Evolutionary conservation across 2,888 invertebrate species (phyloP), one percentile per base, ranked within the genome.

Genomic region (Serrognathus titanus): DNA sequence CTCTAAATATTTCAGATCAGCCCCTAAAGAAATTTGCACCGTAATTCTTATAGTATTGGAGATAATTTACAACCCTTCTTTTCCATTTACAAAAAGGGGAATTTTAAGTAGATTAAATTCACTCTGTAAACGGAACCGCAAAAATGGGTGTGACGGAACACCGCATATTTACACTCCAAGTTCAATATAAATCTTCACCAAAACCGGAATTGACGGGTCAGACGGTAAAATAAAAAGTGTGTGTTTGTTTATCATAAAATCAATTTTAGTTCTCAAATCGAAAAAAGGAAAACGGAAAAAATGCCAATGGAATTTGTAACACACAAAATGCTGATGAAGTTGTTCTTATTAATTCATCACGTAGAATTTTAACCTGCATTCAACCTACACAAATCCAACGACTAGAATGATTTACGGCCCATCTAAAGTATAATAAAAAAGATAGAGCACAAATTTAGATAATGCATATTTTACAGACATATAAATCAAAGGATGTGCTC

Each of bases 401-500:
- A 31, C 24, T 31, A 5, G 24, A 31, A 31, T 31, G 24, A 31
- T 31, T 31, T 31, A 31, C 24, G 24, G 7, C 24, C 24, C 24
- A 67, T 70, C 73, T 69, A 70, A 71, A 73, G 71, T 72, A 72
- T 70, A 73, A 76, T 75, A 76, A 77, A 75, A 75, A 75, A 76
- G 75, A 75, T 72, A 69, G 72, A 75, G 71, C 75, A 53, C 75
- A 74, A 76, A 76, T 76, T 77, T 74, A 75, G 75, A 75, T 38
- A 49, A 72, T 76, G 76, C 75, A 76, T 75, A 75, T 76, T 75
- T 75, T 72, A 75, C 75, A 75, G 76, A 72, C 71, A 65, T 64
- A 74, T 76, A 75, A 74, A 76, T 76, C 76, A 75, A 70, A 73
- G 67, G 69, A 68, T 72, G 74, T 73, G 74, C 70, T 66, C 63